Conservation (phyloP, 2,113 vertebrate genomes). For the Ochotona princeps region DNA sequence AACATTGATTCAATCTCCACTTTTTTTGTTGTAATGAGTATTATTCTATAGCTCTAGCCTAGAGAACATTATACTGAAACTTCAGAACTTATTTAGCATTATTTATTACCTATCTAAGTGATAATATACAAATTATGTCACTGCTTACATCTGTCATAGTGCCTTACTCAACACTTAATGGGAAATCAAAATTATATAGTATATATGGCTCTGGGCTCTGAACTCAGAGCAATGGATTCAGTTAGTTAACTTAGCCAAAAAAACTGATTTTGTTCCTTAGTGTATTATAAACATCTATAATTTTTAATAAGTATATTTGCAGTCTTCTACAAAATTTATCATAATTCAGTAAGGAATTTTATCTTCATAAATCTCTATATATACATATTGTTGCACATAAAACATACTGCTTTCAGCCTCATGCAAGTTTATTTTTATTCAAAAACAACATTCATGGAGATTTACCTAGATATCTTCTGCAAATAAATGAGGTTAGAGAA, state of each 20-base stretch:
- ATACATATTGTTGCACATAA: slow-evolving; percentile 44
- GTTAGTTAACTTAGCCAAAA: background rate
- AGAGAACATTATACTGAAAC: background rate
- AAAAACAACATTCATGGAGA: background rate
- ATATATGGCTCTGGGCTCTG: background rate
- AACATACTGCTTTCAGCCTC: background rate
- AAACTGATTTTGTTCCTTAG: background rate
- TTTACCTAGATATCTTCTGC: background rate
- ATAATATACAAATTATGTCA: background rate
- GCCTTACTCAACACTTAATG: background rate
- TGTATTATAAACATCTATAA: background rate
- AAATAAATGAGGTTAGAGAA: background rate
- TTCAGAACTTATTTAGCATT: slow-evolving; percentile 1
- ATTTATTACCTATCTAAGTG: background rate
- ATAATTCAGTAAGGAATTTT: background rate
- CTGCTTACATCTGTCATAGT: background rate
- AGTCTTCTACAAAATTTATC: background rate
- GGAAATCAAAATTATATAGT: background rate
- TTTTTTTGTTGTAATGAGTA: background rate
- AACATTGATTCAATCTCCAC: background rate
- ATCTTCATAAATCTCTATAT: background rate
- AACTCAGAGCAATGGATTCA: background rate
- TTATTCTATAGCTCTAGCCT: background rate
- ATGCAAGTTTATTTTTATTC: background rate
- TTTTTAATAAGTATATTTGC: background rate